Evolutionary conservation across 2,888 invertebrate genomes (phyloP), one percentile per base, ranked within the genome.

Genomic region (Pantelozetes paolii): DNA sequence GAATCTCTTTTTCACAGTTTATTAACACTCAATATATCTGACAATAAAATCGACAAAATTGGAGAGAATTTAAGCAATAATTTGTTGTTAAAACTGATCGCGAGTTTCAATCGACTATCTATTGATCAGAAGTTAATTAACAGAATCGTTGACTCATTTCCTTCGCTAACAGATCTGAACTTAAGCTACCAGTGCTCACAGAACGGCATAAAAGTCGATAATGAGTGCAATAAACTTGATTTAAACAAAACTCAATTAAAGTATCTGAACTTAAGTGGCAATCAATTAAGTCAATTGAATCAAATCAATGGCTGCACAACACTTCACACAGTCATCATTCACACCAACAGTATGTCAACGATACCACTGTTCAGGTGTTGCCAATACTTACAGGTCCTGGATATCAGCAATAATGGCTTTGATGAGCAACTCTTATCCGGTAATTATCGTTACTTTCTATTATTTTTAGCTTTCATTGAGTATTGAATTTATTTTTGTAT

Each of bases 221-320:
- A 23, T 11, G 40, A 42, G 67, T 67, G 67, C 67, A 67, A 67
- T 67, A 20, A 67, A 67, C 36, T 67, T 26, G 42, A 67, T 23
- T 40, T 67, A 32, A 9, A 40, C 26, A 40, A 40, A 23, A 20
- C 40, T 40, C 40, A 67, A 40, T 42, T 67, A 20, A 36, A 67
- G 23, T 40, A 67, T 42, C 1, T 67, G 2, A 67, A 67, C 32
- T 15, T 67, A 40, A 67, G 67, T 40, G 67, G 67, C 40, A 67
- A 67, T 67, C 67, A 42, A 40, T 67, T 67, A n/a, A 67, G 40
- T 67, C 67, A 40, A 40, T 67, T 67, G 40, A 67, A 40, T 67
- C 20, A 23, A 6, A 20, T 67, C 13, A 67, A 40, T 42, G 67
- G 67, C 20, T 40, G 42, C 32, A 40, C 67, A 67, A 23, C 20